phyloP scores from a whole-genome alignment of 2,888 invertebrate species.

The Iphiclides podalirius region DNA sequence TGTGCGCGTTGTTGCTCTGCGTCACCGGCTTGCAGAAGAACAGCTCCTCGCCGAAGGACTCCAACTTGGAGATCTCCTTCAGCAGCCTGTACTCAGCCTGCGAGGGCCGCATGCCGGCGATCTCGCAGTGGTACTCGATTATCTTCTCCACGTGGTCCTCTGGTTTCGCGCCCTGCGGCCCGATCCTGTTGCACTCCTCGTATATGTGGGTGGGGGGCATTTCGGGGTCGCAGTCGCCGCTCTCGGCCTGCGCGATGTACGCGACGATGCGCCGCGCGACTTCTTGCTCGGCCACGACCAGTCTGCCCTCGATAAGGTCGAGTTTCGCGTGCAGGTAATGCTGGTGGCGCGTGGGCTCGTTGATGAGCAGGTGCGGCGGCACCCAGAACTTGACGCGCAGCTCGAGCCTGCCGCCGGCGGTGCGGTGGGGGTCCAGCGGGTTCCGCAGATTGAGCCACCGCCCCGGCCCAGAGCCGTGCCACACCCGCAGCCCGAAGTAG shows the following conservation, averaged over 20 bases:
- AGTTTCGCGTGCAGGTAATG: constrained; percentile 92
- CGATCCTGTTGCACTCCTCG: constrained; percentile 82
- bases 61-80: constrained; percentile 88
- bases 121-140: constrained; percentile 82
- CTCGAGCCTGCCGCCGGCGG: constrained; percentile 83
- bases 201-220: constrained; percentile 81
- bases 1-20: constrained; percentile 83
- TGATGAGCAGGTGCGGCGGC: constrained; percentile 91
- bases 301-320: constrained; percentile 86
- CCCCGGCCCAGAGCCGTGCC: constrained; percentile 82
- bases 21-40: constrained; percentile 86
- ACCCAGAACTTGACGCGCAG: constrained; percentile 95
- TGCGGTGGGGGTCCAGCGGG: constrained; percentile 87
- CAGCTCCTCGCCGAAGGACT: constrained; percentile 91
- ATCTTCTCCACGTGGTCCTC: constrained; percentile 82
- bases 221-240: constrained; percentile 84
- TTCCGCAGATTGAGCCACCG: constrained; percentile 94
- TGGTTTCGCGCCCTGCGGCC: constrained; percentile 81
- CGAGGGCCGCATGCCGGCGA: constrained; percentile 83
- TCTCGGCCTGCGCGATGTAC: constrained; percentile 87
- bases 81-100: constrained; percentile 91
- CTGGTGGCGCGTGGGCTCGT: constrained; percentile 91
- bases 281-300: constrained; percentile 85
- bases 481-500: constrained; percentile 90
- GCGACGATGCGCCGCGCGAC: constrained; percentile 86